Conservation (phyloP, 2,797 vertebrate species). For the Acipenser transmontanus region DNA sequence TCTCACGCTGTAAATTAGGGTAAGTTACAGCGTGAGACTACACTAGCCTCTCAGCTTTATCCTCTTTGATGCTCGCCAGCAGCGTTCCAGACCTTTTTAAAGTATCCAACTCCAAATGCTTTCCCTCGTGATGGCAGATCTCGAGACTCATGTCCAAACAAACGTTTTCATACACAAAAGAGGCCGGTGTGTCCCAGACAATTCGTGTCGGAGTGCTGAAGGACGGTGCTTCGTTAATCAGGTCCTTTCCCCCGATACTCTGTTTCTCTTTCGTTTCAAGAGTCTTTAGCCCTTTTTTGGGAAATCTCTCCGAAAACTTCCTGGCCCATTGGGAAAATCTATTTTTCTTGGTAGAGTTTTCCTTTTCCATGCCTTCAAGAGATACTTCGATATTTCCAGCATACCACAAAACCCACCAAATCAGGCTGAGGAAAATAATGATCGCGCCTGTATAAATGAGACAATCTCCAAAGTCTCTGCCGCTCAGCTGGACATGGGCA, state of each 20-base stretch:
- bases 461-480: conserved; percentile 62
- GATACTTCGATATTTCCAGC: conserved; percentile 54
- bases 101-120: conserved; percentile 43
- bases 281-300: conserved; percentile 30
- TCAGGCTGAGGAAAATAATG: conserved; percentile 56
- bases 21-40: too few species aligned
- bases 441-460: conserved; percentile 62
- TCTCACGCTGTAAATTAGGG: too few species aligned
- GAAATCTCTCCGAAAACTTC: conserved; percentile 48
- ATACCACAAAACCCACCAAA: conserved; percentile 65
- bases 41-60: conserved; percentile 38
- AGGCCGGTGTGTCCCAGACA: conserved; percentile 29
- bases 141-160: conserved; percentile 44
- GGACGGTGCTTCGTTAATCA: conserved; percentile 16
- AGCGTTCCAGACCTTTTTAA: conserved; percentile 32
- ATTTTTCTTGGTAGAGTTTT: conserved; percentile 18
- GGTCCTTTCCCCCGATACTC: conserved; percentile 20
- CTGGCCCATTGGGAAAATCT: conserved; percentile 40
- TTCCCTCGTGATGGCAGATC: conserved; percentile 17
- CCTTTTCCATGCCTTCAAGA: conserved; percentile 16
- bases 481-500: conserved; percentile 41
- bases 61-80: conserved; percentile 19
- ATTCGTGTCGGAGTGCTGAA: conserved; percentile 21
- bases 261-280: conserved; percentile 29
- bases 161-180: conserved; percentile 40